These are phyloP conservation scores for Rhopalosiphum padi DNA, from an alignment of 1,140 invertebrate genomes.

Conservation along the genomic window DNA sequence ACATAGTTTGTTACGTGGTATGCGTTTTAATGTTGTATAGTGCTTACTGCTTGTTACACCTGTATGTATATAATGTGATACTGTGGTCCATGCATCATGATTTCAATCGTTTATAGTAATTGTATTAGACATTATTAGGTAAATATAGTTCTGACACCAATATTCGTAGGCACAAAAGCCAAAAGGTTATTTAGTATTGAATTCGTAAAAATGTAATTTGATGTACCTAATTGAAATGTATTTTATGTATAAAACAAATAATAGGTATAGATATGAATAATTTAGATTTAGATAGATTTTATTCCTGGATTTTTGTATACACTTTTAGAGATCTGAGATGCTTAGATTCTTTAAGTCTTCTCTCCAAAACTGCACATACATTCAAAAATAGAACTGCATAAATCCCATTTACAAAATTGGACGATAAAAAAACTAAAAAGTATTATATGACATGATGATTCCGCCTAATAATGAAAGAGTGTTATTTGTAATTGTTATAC, in stretches of 20 bases:
- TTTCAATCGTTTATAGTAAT: no score
- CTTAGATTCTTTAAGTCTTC: no score
- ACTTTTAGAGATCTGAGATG: background rate
- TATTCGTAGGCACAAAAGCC: background rate
- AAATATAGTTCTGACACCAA: background rate
- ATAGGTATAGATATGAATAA: no score
- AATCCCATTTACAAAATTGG: no score
- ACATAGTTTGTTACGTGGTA: no score
- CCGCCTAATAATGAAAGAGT: background rate
- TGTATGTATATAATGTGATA: no score
- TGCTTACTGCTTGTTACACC: no score
- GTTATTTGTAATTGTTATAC: background rate
- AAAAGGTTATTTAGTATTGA: background rate
- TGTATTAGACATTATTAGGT: no score
- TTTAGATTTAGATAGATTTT: background rate
- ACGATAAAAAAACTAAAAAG: background rate
- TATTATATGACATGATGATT: background rate
- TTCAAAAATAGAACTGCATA: background rate
- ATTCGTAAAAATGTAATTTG: background rate
- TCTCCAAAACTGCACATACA: background rate
- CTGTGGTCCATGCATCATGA: no score
- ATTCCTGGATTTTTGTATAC: background rate
- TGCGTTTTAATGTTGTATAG: background rate
- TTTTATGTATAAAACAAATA: background rate
- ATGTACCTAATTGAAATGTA: background rate